Conservation (phyloP, 2,113 vertebrate species). For the Hemicordylus capensis region DNA sequence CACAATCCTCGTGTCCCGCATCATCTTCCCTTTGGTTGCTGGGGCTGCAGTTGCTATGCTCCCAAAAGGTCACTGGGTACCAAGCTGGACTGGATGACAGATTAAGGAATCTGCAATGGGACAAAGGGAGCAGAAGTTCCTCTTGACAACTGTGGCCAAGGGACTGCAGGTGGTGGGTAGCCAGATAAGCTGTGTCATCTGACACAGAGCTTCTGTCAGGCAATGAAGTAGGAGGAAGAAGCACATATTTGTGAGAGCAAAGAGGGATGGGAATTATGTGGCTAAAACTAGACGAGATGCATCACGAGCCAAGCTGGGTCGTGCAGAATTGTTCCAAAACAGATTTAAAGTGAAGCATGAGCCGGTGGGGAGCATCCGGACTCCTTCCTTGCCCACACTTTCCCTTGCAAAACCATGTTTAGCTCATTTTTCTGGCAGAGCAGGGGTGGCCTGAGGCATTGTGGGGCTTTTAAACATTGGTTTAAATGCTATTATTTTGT, state of each 20-base stretch:
- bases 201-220: rapidly evolving
- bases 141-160: background rate
- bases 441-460: no score
- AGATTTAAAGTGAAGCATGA: background rate
- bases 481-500: no score
- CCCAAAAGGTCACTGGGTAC: rapidly evolving
- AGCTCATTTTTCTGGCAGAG: background rate
- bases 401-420: background rate
- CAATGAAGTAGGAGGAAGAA: background rate
- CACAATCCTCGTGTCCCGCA: background rate
- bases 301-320: background rate
- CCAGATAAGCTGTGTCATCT: background rate
- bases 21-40: background rate
- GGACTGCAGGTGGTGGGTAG: background rate
- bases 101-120: background rate
- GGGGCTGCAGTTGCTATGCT: background rate
- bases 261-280: background rate
- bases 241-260: background rate
- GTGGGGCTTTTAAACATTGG: no score
- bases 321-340: background rate
- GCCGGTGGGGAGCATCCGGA: background rate
- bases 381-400: no score
- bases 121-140: background rate
- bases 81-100: background rate
- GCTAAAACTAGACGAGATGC: background rate